phyloP scores from a whole-genome alignment of 2,888 invertebrate genomes.

The Nephrotoma appendiculata region DNA sequence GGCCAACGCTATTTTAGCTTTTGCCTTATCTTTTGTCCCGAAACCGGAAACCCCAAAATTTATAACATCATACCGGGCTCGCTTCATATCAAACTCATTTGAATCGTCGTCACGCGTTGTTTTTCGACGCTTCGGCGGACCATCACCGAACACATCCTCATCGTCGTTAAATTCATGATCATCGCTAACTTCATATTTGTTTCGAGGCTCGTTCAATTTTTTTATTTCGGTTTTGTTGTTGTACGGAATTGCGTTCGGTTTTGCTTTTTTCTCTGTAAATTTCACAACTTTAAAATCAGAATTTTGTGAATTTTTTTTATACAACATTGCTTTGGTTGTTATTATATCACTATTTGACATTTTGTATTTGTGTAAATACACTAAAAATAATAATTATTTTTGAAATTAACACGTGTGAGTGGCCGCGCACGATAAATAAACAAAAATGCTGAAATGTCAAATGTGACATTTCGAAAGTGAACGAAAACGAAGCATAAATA shows the following conservation, averaged over 20 bases:
- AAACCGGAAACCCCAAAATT: constrained; percentile 74
- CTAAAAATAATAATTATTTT: neutral
- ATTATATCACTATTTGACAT: constrained; percentile 20
- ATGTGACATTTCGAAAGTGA: neutral
- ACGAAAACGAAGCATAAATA: neutral
- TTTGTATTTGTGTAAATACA: neutral
- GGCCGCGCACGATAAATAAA: neutral
- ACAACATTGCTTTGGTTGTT: constrained; percentile 25
- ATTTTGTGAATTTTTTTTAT: constrained; percentile 15
- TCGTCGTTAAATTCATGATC: neutral
- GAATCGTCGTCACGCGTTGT: constrained; percentile 12
- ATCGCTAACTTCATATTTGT: neutral
- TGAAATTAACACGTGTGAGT: neutral
- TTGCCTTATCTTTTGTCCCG: constrained; percentile 49
- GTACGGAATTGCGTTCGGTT: neutral
- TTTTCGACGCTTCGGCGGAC: neutral
- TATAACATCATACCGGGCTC: constrained; percentile 63
- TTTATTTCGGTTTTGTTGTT: neutral
- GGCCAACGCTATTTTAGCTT: constrained; percentile 63
- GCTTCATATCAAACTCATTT: constrained; percentile 53
- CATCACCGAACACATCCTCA: neutral
- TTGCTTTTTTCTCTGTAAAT: neutral
- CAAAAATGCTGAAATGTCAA: neutral
- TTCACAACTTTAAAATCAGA: neutral
- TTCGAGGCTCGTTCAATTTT: neutral